A percentile compares a stretch with the other conserved stretches of the same genome.
Conservation (phyloP, 2,888 invertebrate species). For the Osmoderma eremita region DNA sequence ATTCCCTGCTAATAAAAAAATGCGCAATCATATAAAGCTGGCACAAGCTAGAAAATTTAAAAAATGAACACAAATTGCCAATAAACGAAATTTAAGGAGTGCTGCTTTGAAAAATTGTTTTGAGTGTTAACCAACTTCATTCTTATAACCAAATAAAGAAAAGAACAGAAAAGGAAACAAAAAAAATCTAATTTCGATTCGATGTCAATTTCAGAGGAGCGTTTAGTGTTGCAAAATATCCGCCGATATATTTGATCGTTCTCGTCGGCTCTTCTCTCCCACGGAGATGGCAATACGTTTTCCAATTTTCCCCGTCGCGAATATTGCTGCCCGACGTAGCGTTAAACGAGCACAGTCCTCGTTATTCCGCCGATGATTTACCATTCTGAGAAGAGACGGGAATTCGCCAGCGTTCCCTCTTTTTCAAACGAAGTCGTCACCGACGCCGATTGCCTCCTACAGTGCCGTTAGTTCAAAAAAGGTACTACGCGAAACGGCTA, state of each 20-base stretch:
- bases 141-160: neutral
- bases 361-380: neutral
- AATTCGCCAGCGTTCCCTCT: neutral
- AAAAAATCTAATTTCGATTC: neutral
- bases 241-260: constrained; percentile 7
- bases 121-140: too few relatives aligned
- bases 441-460: too few relatives aligned
- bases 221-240: constrained; percentile 14
- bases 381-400: neutral
- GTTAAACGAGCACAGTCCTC: constrained; percentile 24
- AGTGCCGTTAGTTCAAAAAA: too few relatives aligned
- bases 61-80: too few relatives aligned
- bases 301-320: constrained; percentile 23
- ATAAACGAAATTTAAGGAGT: too few relatives aligned
- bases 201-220: neutral
- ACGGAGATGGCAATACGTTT: constrained; percentile 7
- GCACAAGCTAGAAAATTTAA: too few relatives aligned
- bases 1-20: too few relatives aligned
- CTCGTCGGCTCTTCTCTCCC: neutral
- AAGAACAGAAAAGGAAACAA: neutral
- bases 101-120: too few relatives aligned
- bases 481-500: neutral
- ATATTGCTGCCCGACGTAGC: constrained; percentile 12
- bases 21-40: too few relatives aligned
- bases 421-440: too few relatives aligned